A percentile compares a stretch with the other conserved stretches of the same genome.
These are phyloP conservation scores for Dryadula phaetusa DNA, from an alignment of 2,888 invertebrate species.

Conservation along the genomic window DNA sequence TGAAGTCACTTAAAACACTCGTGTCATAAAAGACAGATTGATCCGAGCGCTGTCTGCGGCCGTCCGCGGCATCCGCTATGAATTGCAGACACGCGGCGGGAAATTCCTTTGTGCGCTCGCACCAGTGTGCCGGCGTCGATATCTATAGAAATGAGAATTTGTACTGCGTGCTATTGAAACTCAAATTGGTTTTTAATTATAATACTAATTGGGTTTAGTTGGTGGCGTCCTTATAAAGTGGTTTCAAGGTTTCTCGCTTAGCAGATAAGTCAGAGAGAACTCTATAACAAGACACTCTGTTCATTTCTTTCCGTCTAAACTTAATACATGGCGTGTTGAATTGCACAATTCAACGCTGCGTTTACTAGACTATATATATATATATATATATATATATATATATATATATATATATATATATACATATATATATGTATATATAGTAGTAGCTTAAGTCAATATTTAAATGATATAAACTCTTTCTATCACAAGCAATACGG, in stretches of 20 bases:
- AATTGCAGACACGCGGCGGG: not conserved
- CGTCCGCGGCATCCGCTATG: conserved; percentile 5
- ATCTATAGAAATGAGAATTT: conserved; percentile 21
- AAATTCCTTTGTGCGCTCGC: conserved; percentile 20
- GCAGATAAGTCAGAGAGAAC: too few species aligned
- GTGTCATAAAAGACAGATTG: conserved; percentile 20
- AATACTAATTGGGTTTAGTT: not conserved
- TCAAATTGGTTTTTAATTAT: not conserved
- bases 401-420: too few species aligned
- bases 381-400: too few species aligned
- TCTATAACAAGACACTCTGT: too few species aligned
- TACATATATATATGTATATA: too few species aligned
- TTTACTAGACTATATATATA: too few species aligned
- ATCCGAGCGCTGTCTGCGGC: conserved; percentile 16
- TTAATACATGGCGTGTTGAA: too few species aligned
- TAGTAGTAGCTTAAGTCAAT: too few species aligned
- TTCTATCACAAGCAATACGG: too few species aligned
- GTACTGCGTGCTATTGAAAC: conserved; percentile 1
- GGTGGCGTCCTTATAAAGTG: not conserved
- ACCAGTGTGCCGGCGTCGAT: conserved; percentile 7
- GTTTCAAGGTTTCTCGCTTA: too few species aligned
- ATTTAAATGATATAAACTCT: too few species aligned
- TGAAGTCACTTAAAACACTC: conserved; percentile 10
- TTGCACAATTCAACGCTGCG: too few species aligned
- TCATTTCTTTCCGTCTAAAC: not conserved